Evolutionary conservation across 2,888 invertebrate species (phyloP), one percentile per base, ranked within the genome.

Genomic region (Prosopocoilus inquinatus): DNA sequence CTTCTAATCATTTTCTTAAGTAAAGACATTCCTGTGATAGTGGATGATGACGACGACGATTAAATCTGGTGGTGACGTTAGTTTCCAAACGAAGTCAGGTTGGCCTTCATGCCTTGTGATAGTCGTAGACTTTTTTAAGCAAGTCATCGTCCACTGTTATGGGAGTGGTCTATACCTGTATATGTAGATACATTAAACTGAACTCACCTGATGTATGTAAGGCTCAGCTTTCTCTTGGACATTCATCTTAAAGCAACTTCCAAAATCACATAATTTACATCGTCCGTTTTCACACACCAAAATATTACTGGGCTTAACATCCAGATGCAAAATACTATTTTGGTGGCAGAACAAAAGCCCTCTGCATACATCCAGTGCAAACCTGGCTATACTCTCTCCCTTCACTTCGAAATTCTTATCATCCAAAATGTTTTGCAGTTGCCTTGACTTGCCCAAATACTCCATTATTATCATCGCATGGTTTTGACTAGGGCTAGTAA

Each of bases 251-350:
- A 49, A 51, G 9, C 74, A 75, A 64, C 72, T 76, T 47, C 76
- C 75, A 67, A 76, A 76, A 69, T 76, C 76, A 47, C 75, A 75
- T 35, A 76, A 62, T 66, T 75, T 76, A 53, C 75, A 75, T 16
- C 62, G 46, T 7, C 53, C 44, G 47, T 63, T 59, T 20, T 64
- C 59, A n/a, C 65, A 64, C 12, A 76, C 63, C 53, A 77, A 58
- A 51, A 77, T 62, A 61, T 77, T 77, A 45, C 65, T 68, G 11
- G 76, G 76, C 60, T 77, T 77, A 28, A 77, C 49, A 65, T 77
- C 76, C 60, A 77, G 67, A 65, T 77, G 76, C 9, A 76, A 53
- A 28, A 75, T 56, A 5, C 62, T 56, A 34, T 70, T 69, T 28
- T 61, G 46, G 48, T 77, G 76, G 50, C 75, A 73, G 56, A 69